These are phyloP conservation scores for Linepithema humile DNA, from an alignment of 1,140 invertebrate genomes.

Conservation along the genomic window DNA sequence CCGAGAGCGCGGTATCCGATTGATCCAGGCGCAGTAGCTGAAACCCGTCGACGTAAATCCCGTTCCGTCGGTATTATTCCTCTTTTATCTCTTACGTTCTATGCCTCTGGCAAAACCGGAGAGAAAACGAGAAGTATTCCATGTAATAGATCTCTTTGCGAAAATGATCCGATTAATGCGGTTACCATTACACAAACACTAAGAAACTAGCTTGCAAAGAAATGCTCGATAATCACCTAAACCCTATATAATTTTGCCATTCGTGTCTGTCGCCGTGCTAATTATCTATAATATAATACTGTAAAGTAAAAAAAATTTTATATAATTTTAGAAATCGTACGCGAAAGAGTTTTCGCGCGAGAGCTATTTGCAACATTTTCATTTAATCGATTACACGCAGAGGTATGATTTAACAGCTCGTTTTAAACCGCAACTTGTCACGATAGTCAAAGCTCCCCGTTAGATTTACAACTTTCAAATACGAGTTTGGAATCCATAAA, in stretches of 20 bases:
- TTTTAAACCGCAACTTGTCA: background rate
- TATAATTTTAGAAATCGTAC: background rate
- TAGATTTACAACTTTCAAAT: slow-evolving; percentile 35
- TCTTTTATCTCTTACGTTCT: slow-evolving; percentile 9
- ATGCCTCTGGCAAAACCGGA: background rate
- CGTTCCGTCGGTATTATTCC: background rate
- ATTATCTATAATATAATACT: background rate
- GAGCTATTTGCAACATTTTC: background rate
- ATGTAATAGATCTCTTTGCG: background rate
- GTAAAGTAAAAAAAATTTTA: background rate
- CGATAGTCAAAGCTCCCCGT: background rate
- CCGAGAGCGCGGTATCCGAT: slow-evolving; percentile 1
- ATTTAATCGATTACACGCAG: background rate
- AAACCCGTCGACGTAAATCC: slow-evolving; percentile 21
- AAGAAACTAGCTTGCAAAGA: background rate
- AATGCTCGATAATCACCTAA: background rate
- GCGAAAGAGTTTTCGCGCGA: background rate
- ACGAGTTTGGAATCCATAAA: slow-evolving; percentile 32
- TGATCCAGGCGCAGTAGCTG: slow-evolving; percentile 16
- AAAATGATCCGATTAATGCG: background rate
- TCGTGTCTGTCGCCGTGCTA: background rate
- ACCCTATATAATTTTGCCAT: background rate
- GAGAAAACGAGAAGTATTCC: background rate
- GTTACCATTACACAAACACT: background rate
- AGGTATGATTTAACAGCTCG: slow-evolving; percentile 6